Conservation (phyloP, 2,113 vertebrate genomes). For the Carassius carassius region DNA sequence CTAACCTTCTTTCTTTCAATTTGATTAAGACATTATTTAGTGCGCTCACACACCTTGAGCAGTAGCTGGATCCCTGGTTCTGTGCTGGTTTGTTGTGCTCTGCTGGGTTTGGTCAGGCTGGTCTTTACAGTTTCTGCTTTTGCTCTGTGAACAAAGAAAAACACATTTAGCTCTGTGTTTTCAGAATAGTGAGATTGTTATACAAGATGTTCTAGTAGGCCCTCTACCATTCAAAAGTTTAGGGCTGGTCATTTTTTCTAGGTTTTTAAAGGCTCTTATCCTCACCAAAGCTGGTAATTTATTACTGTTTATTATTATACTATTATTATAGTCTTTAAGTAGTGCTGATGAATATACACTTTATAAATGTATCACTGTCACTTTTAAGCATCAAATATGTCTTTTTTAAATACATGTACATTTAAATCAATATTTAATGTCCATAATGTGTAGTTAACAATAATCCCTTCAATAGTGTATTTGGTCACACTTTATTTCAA, state of each 20-base stretch:
- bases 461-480: neutral
- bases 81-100: constrained; percentile 52
- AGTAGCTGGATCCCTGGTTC: constrained; percentile 64
- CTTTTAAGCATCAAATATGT: neutral
- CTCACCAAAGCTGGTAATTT: neutral
- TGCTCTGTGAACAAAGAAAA: constrained; percentile 62
- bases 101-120: constrained; percentile 58
- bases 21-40: constrained; percentile 26
- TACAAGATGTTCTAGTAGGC: too few relatives aligned
- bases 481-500: too few relatives aligned
- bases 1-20: neutral
- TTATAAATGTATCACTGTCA: neutral
- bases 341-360: neutral
- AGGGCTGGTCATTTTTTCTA: too few relatives aligned
- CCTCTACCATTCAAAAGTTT: too few relatives aligned
- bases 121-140: constrained; percentile 55
- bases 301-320: neutral
- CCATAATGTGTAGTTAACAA: neutral
- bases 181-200: neutral
- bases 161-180: neutral
- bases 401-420: neutral
- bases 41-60: constrained; percentile 52
- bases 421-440: neutral
- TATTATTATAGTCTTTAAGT: too few relatives aligned
- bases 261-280: too few relatives aligned